phyloP scores from a whole-genome alignment of 2,888 invertebrate species.

The Stenodema calcarata region DNA sequence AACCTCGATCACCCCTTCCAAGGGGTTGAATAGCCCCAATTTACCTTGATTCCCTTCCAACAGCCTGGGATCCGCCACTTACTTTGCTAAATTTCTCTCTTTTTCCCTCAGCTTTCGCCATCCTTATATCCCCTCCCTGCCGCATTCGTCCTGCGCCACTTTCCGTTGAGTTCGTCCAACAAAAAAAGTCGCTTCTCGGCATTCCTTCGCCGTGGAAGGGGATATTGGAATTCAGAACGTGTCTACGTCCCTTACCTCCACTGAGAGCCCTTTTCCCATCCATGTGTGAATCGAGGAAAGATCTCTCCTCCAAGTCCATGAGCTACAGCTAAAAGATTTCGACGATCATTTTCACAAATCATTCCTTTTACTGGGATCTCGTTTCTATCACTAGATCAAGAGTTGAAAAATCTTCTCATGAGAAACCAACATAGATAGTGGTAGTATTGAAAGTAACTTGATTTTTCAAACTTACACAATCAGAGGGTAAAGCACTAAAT shows the following conservation, averaged over 20 bases:
- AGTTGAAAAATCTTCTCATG: too few species aligned
- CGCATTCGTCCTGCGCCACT: not conserved
- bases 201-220: not conserved
- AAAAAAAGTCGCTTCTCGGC: constrained; percentile 2
- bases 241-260: not conserved
- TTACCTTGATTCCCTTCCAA: constrained; percentile 6
- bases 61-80: constrained; percentile 1
- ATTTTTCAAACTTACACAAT: too few species aligned
- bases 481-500: too few species aligned
- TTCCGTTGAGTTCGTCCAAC: not conserved
- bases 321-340: not conserved
- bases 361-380: not conserved
- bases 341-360: not conserved
- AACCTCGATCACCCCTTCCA: not conserved
- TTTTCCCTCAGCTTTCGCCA: not conserved
- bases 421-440: too few species aligned
- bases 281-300: constrained; percentile 3
- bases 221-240: not conserved
- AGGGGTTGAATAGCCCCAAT: constrained; percentile 37
- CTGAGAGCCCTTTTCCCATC: not conserved
- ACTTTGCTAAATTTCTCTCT: not conserved
- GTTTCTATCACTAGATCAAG: too few species aligned
- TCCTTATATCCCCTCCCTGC: not conserved
- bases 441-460: too few species aligned
- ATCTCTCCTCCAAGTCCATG: not conserved